These are phyloP conservation scores for Neoniphon sammara DNA, from an alignment of 2,797 vertebrate genomes.

Conservation along the genomic window DNA sequence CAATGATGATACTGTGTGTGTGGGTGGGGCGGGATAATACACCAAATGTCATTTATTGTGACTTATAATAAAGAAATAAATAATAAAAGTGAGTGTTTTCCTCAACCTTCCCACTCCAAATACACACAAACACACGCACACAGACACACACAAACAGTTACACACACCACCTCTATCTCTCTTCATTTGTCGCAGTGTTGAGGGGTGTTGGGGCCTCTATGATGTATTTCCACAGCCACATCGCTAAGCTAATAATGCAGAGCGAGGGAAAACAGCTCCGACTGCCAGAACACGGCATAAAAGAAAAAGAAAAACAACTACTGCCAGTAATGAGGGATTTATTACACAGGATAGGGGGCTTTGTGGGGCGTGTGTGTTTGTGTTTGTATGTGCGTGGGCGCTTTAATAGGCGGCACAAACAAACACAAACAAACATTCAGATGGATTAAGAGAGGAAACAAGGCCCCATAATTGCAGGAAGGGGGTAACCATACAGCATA, in stretches of 20 bases:
- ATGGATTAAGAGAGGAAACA: conserved; percentile 68
- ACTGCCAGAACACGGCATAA: conserved; percentile 50
- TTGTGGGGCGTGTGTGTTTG: conserved; percentile 30
- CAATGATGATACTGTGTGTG: too few relatives aligned
- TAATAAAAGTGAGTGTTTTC: too few relatives aligned
- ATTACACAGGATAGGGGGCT: conserved; percentile 60
- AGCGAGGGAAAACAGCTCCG: conserved; percentile 54
- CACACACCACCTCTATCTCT: background rate
- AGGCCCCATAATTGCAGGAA: conserved; percentile 74
- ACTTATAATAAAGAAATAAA: too few relatives aligned
- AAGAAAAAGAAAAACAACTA: conserved; percentile 44
- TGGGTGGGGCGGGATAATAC: too few relatives aligned
- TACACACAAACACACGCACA: background rate
- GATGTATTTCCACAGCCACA: conserved; percentile 51
- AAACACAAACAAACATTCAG: conserved; percentile 73
- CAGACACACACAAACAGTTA: background rate
- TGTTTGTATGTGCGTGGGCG: conserved; percentile 28
- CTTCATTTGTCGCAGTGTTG: background rate
- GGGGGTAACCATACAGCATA: conserved; percentile 39
- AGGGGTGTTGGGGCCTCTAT: conserved; percentile 26
- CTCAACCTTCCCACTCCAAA: too few relatives aligned
- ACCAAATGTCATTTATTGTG: too few relatives aligned
- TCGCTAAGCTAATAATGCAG: conserved; percentile 64
- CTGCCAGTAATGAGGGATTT: conserved; percentile 73
- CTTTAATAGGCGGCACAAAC: conserved; percentile 55